Evolutionary conservation across 1,140 invertebrate species (phyloP), one percentile per base, ranked within the genome.

Genomic region (Lepidostoma basale): DNA sequence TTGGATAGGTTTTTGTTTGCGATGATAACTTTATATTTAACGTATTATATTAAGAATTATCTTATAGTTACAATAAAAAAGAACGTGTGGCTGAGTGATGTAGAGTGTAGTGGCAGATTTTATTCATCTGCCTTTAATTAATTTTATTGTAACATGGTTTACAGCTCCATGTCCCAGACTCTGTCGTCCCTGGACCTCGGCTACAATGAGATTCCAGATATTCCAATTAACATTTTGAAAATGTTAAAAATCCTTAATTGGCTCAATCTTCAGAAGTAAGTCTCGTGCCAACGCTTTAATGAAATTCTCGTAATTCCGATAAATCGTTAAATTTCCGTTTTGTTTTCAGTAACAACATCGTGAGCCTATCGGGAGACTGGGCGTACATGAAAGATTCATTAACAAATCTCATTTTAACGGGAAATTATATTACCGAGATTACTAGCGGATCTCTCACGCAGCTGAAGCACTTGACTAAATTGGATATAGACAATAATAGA

Each of bases 321-420:
- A 54, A 20, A 54, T 16, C n/a, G 30, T 33, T 6, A 39, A 36
- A 22, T 40, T 23, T 0, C 9, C 16, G 12, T 42, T 44, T 18
- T 14, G 3, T 44, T 79, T 79, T 36, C 77, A 81, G 79, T 64
- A 81, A 81, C 60, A 76, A 74, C 62, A 77, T 81, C 40, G 76
- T 66, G 0, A 68, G 22, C 16, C 44, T 52, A 12, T 23, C 30
- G 20, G 72, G 72, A n/a, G 88, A 92, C 52, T 94, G 92, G 91
- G 87, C 89, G 33, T 85, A 89, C 66, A 84, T 91, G 67, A 87
- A 87, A 76, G 87, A 90, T 54, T 91, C 89, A 1, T 75, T 94
- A 42, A 87, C 88, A 0, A 92, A 90, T 56, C 82, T 92, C n/a
- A 92, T 93, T 74, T 81, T 95, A n/a, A 89, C 91, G 1, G 91